phyloP scores from a whole-genome alignment of 2,888 invertebrate genomes.

The Falcaria lacertinaria region DNA sequence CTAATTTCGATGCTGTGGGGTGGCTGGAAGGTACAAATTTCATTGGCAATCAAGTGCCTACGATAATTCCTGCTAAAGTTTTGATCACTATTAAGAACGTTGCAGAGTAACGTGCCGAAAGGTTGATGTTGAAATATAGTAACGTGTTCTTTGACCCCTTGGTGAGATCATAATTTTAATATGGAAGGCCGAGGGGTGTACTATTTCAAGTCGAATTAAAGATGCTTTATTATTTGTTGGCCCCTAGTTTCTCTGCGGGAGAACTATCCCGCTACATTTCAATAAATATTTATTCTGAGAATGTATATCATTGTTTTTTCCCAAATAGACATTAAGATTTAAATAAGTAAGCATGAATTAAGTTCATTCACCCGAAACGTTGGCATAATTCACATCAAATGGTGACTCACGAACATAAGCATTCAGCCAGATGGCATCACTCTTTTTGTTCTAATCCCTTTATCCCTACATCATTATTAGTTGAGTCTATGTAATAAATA shows the following conservation, averaged over 20 bases:
- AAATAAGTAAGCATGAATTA: not conserved
- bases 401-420: not conserved
- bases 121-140: conserved; percentile 60
- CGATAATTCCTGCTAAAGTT: conserved; percentile 43
- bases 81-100: conserved; percentile 57
- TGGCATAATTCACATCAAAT: not conserved
- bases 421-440: conserved; percentile 46
- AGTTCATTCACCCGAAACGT: conserved; percentile 14
- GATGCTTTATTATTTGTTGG: conserved; percentile 60
- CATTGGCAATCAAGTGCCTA: conserved; percentile 30
- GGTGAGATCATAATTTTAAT: conserved; percentile 66
- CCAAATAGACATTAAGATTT: too few species aligned
- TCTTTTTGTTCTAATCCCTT: conserved; percentile 48
- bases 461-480: conserved; percentile 59
- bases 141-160: conserved; percentile 74
- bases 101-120: conserved; percentile 62
- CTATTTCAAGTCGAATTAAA: conserved; percentile 65
- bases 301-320: too few species aligned
- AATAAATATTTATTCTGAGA: too few species aligned
- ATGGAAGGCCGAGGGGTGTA: conserved; percentile 63
- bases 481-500: conserved; percentile 55
- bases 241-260: conserved; percentile 43
- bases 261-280: not conserved
- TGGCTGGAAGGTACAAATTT: conserved; percentile 48
- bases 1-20: conserved; percentile 47